Evolutionary conservation across 2,797 vertebrate species (phyloP).

Genomic region (Prionace glauca): DNA sequence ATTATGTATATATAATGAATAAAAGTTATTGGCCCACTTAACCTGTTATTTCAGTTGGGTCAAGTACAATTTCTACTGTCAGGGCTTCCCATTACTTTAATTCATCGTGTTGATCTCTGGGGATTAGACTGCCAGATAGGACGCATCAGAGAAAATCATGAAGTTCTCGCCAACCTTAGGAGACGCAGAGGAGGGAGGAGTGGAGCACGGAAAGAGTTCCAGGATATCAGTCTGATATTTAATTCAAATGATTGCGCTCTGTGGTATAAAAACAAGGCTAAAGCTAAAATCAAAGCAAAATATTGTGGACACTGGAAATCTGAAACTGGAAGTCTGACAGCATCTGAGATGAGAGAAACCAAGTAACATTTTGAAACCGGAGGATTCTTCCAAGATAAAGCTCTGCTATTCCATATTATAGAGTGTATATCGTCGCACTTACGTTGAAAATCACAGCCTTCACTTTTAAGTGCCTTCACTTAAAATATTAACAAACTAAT

Average conservation of each 20-base stretch:
- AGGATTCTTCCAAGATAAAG: neutral
- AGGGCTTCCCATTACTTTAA: neutral
- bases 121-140: neutral
- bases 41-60: neutral
- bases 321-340: too few relatives aligned
- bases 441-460: neutral
- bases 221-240: neutral
- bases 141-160: neutral
- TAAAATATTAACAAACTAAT: neutral
- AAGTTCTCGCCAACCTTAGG: neutral
- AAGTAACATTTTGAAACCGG: too few relatives aligned
- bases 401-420: neutral
- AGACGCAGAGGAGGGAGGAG: neutral
- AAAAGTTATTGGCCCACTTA: neutral
- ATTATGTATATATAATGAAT: neutral
- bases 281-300: neutral
- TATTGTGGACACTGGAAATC: too few relatives aligned
- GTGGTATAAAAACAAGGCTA: neutral
- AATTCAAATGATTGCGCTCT: neutral
- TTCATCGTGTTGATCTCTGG: neutral
- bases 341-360: too few relatives aligned
- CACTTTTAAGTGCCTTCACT: too few relatives aligned
- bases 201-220: neutral
- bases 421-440: neutral
- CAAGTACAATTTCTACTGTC: neutral